These are phyloP conservation scores for Propithecus deckenii DNA, from an alignment of 2,797 vertebrate species.

Conservation along the genomic window DNA sequence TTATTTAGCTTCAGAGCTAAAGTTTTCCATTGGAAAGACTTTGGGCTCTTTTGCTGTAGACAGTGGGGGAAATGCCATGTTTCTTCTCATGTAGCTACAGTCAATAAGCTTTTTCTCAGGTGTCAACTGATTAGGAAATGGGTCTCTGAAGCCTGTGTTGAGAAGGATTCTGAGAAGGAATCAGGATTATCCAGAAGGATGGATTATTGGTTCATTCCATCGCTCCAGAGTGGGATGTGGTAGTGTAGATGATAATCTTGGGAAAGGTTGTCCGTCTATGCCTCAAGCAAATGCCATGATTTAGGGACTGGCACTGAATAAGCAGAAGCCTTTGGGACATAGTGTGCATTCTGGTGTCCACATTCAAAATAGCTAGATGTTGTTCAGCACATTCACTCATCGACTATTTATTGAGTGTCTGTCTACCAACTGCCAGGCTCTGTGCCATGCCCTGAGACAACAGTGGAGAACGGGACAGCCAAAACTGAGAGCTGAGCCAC, in stretches of 20 bases:
- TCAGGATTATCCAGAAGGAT: not conserved
- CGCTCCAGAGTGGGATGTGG: not conserved
- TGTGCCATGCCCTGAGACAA: not conserved
- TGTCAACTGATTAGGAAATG: not conserved
- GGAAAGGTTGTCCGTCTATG: not conserved
- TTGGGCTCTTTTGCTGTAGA: not conserved
- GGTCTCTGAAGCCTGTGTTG: conserved; percentile 2
- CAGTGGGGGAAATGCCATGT: not conserved
- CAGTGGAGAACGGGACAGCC: not conserved
- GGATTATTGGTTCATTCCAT: not conserved
- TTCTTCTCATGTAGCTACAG: not conserved
- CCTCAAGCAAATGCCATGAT: not conserved
- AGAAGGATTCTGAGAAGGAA: not conserved
- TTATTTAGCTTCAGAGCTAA: not conserved
- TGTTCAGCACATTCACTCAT: not conserved
- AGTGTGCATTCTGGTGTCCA: not conserved
- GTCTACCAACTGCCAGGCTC: not conserved
- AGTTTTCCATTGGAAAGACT: not conserved
- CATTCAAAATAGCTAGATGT: not conserved
- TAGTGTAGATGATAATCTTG: not conserved
- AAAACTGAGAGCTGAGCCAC: not conserved
- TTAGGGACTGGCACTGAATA: not conserved
- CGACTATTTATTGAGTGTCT: not conserved
- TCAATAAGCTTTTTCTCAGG: not conserved
- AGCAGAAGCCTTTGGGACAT: not conserved